Conservation (phyloP, 1,140 invertebrate genomes). For the Octopus sinensis region DNA sequence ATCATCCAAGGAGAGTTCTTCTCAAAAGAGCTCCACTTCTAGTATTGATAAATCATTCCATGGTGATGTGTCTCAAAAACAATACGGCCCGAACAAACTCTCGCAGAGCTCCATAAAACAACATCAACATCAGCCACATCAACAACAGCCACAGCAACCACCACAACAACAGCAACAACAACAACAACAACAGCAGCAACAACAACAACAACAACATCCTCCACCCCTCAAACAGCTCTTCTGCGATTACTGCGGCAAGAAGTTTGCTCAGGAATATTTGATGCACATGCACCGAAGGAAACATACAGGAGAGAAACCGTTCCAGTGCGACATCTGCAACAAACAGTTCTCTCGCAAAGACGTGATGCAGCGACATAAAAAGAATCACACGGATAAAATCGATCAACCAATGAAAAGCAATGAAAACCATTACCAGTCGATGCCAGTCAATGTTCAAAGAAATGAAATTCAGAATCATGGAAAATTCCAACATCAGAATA, state of each 20-base stretch:
- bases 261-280: slow-evolving; percentile 34
- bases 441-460: too few species aligned
- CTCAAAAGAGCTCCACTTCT: background rate
- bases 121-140: too few species aligned
- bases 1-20: background rate
- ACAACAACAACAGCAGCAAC: too few species aligned
- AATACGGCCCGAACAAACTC: background rate
- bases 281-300: slow-evolving; percentile 48
- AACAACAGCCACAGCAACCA: too few species aligned
- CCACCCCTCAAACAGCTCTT: background rate
- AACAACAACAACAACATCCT: background rate
- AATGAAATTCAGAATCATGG: too few species aligned
- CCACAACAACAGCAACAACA: too few species aligned
- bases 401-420: background rate
- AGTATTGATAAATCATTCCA: background rate
- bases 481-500: too few species aligned
- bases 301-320: slow-evolving; percentile 34
- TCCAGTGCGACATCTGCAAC: slow-evolving; percentile 17
- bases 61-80: background rate
- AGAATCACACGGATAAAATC: slow-evolving; percentile 24
- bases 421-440: too few species aligned
- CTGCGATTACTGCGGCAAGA: slow-evolving; percentile 54
- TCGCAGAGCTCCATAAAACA: background rate
- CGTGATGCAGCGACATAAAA: slow-evolving; percentile 83
- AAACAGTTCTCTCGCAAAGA: slow-evolving; percentile 86